Percentiles rank a stretch among this genome's conserved stretches.
Conservation (phyloP, 2,113 vertebrate genomes). For the Aptenodytes patagonicus region DNA sequence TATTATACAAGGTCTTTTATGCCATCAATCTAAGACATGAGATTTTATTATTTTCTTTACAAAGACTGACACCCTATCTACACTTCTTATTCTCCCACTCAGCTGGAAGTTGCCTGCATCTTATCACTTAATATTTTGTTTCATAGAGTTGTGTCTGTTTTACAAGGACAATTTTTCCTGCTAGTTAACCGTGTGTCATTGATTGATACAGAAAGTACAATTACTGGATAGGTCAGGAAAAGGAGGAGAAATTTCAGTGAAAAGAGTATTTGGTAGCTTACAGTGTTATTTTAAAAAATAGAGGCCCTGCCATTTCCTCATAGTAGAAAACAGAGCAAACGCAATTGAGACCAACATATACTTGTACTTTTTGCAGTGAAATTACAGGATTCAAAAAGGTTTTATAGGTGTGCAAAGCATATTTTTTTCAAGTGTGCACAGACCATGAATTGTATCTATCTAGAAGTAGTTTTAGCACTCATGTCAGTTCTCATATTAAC, state of each 20-base stretch:
- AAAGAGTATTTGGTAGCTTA: neutral
- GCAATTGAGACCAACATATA: neutral
- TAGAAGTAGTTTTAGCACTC: neutral
- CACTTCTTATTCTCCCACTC: neutral
- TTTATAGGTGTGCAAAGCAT: neutral
- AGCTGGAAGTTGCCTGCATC: neutral
- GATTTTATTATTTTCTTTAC: constrained; percentile 9
- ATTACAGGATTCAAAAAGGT: neutral
- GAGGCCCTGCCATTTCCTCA: neutral
- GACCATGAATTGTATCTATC: neutral
- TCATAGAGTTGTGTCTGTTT: neutral
- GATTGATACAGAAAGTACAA: neutral
- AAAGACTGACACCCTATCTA: neutral
- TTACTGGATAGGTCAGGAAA: neutral
- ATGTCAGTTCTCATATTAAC: neutral
- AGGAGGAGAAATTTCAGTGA: neutral
- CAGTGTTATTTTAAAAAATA: neutral
- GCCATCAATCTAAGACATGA: neutral
- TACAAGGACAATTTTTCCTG: neutral
- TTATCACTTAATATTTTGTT: neutral
- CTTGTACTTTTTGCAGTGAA: neutral
- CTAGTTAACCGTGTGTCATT: neutral
- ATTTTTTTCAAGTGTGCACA: neutral
- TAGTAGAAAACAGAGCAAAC: neutral
- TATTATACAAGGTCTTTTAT: constrained; percentile 31